Evolutionary conservation across 2,113 vertebrate genomes (phyloP), one percentile per base, ranked within the genome.

Genomic region (Condylura cristata): DNA sequence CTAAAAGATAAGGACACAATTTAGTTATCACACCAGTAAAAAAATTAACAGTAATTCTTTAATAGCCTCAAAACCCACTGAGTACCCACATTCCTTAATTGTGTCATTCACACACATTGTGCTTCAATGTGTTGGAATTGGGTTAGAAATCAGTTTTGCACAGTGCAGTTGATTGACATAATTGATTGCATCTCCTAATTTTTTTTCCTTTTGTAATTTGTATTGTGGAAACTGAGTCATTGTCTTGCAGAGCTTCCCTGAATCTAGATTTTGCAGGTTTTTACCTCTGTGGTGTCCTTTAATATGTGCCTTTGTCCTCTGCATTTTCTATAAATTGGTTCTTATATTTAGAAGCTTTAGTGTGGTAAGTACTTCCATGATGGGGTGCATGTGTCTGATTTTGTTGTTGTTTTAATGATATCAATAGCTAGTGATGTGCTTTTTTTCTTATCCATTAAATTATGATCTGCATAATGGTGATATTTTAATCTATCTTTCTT

Each of bases 321-420:
- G 20, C 46, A 71, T 91, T 87, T 94, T 79, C n/a, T 68, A 8
- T 89, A 95, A 94, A 56, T 83, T 87, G 18, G 41, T 93, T 80
- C 26, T 89, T 95, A 81, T 24, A 87, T 95, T 95, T 96, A 94
- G 68, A 89, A 83, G 48, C 89, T 75, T 84, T n/a, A 71, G 30
- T 78, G 28, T 93, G 30, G 8, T 93, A 60, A 72, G 30, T 84
- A 81, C 80, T 94, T 94, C 46, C 18, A 39, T 90, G 56, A 86
- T 65, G 20, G 83, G 17, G 56, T 74, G 26, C 44, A 60, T 92
- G 53, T 85, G 8, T 90, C 39, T 65, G 34, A 3, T 60, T 26
- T 91, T 12, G 85, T 22, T 72, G 44, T 87, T 30, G 91, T 28
- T 92, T 76, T n/a, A n/a, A 86, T 79, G 8, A 48, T 51, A 17